phyloP scores from a whole-genome alignment of 2,797 vertebrate species.

The Carcharodon carcharias region DNA sequence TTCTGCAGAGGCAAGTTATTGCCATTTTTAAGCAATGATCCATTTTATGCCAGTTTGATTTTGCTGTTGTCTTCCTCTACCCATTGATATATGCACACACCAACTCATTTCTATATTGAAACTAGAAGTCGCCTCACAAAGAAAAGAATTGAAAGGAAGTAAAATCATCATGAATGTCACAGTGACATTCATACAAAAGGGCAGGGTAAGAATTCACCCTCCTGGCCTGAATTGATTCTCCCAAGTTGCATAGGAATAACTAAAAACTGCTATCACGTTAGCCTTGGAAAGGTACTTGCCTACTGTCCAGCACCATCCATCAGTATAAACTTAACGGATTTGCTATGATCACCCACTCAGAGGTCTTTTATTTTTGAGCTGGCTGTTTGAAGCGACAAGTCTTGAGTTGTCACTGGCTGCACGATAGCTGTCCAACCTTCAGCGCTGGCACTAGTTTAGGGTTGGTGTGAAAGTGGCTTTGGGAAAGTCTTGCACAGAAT shows the following conservation, averaged over 20 bases:
- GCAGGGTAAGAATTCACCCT: background rate
- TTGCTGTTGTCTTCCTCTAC: background rate
- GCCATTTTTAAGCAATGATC: background rate
- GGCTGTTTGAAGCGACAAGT: background rate
- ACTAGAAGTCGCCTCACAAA: background rate
- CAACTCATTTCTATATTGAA: background rate
- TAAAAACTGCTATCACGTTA: background rate
- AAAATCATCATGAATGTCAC: background rate
- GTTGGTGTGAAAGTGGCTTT: background rate
- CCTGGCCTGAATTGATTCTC: background rate
- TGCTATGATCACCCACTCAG: background rate
- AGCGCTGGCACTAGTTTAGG: background rate
- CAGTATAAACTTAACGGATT: background rate
- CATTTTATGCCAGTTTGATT: background rate
- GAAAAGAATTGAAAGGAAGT: background rate
- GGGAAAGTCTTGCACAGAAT: background rate
- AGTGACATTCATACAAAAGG: background rate
- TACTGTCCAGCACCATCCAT: background rate
- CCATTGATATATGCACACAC: background rate
- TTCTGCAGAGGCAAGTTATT: background rate
- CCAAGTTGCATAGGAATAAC: background rate
- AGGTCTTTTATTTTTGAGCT: background rate
- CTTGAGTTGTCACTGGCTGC: background rate
- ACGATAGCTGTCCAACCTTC: background rate
- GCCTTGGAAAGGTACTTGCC: background rate